Evolutionary conservation across 2,888 invertebrate genomes (phyloP).

Genomic region (Caprella mutica): DNA sequence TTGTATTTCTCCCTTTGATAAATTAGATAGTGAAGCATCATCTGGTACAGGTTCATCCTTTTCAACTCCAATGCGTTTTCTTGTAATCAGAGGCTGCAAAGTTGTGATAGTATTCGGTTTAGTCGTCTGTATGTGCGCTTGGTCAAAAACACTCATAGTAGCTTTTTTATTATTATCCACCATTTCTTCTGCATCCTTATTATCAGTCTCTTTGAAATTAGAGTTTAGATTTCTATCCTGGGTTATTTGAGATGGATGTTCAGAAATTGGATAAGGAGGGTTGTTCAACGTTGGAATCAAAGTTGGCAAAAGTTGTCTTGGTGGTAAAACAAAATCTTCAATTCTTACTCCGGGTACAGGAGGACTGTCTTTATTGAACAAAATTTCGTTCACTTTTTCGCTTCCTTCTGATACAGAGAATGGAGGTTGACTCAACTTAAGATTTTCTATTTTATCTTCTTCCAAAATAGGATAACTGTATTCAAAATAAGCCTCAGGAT

Average conservation of each 20-base stretch:
- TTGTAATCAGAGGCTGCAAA: background rate
- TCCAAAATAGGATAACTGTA: background rate
- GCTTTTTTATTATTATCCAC: background rate
- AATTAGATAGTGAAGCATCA: too few species aligned
- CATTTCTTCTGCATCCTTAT: background rate
- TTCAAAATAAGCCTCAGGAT: background rate
- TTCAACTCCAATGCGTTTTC: too few species aligned
- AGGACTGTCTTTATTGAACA: background rate
- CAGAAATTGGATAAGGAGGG: background rate
- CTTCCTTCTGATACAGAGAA: background rate
- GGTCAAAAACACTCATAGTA: conserved; percentile 2
- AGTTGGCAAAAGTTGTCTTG: too few species aligned
- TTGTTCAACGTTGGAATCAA: background rate
- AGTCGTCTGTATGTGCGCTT: background rate
- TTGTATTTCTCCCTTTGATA: conserved; percentile 23
- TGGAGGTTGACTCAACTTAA: background rate
- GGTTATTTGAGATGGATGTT: background rate
- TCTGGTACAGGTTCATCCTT: too few species aligned
- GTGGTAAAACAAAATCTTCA: too few species aligned
- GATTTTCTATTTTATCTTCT: conserved; percentile 7
- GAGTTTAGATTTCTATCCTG: background rate
- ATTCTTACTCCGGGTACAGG: too few species aligned
- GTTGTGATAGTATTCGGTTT: background rate
- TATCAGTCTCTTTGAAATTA: background rate
- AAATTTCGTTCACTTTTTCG: background rate